Conservation (phyloP, 2,113 vertebrate species). For the Tragelaphus imberbis region DNA sequence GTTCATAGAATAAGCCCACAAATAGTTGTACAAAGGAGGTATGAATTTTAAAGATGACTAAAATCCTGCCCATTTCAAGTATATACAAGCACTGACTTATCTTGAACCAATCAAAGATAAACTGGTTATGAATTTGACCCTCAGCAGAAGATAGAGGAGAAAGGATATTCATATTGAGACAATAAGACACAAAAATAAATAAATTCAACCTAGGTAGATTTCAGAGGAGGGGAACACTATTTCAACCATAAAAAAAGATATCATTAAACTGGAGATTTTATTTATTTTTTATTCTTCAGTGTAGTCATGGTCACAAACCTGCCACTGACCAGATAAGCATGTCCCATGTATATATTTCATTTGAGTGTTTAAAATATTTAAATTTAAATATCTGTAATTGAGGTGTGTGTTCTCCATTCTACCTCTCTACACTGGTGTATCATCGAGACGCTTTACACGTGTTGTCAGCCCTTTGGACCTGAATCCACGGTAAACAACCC, state of each 20-base stretch:
- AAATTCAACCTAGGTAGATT: background rate
- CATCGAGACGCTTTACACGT: background rate
- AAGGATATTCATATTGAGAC: background rate
- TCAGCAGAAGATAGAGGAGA: background rate
- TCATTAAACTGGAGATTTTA: background rate
- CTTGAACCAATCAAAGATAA: background rate
- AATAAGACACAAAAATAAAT: background rate
- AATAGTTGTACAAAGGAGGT: background rate
- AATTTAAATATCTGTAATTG: background rate
- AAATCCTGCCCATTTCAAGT: background rate
- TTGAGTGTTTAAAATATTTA: background rate
- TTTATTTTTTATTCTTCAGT: background rate
- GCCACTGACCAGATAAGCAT: background rate
- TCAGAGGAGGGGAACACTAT: background rate
- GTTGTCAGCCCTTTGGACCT: background rate
- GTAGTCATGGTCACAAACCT: background rate
- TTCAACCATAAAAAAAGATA: background rate
- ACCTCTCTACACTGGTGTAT: background rate
- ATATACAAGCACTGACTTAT: background rate
- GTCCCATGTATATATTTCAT: background rate
- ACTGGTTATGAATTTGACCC: background rate
- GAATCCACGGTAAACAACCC: background rate
- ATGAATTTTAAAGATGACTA: background rate
- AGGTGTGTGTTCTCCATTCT: background rate
- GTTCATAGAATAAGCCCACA: background rate